phyloP scores from a whole-genome alignment of 2,113 vertebrate genomes.

The Morone saxatilis region DNA sequence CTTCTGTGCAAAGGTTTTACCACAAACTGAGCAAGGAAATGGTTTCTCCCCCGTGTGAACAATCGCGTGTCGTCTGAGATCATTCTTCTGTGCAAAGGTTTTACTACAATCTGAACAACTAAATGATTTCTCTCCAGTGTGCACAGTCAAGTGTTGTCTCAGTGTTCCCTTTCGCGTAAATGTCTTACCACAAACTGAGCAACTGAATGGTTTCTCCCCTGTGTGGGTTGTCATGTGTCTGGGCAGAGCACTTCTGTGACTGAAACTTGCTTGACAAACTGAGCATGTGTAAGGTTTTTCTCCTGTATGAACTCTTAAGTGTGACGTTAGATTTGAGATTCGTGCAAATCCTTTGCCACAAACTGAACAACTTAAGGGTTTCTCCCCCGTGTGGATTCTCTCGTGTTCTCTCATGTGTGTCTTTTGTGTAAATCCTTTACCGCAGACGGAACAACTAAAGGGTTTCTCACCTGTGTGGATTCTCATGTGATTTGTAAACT shows the following conservation, averaged over 20 bases:
- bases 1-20: background rate
- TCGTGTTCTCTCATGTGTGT: background rate
- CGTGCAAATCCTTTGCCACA: too few species aligned
- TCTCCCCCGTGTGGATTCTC: too few species aligned
- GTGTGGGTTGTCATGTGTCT: background rate
- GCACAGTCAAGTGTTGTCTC: background rate
- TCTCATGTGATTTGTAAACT: background rate
- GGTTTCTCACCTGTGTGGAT: background rate
- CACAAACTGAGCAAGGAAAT: background rate
- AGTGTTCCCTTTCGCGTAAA: background rate
- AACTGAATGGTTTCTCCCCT: background rate
- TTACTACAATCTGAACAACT: too few species aligned
- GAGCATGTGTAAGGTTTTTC: background rate
- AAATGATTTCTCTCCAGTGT: slow-evolving; percentile 2
- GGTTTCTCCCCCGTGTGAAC: background rate
- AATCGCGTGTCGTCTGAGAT: background rate
- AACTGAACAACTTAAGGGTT: too few species aligned
- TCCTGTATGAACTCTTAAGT: too few species aligned
- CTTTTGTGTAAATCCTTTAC: background rate
- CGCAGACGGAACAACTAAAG: background rate
- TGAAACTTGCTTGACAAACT: background rate
- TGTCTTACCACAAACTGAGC: background rate
- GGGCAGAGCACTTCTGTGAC: background rate
- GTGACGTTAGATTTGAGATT: too few species aligned
- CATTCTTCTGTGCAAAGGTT: too few species aligned